Base-by-base conservation (phyloP, 2,888 invertebrate genomes). In the Kryphioiulus occultus region DNA sequence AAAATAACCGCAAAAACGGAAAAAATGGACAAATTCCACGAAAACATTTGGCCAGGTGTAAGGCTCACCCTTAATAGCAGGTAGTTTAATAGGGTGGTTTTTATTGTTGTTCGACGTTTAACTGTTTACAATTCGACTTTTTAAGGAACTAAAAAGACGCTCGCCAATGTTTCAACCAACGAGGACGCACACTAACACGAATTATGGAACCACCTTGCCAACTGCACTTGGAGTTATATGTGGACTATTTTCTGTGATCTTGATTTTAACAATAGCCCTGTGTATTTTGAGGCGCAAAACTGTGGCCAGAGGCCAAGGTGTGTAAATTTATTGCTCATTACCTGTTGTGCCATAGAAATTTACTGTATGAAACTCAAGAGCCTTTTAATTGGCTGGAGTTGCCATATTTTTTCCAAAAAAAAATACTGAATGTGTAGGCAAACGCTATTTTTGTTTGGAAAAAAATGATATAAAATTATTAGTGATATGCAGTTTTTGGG, bases 181-280 rank as follows among this genome's bases (percentile, higher is more conserved):
- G 2, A 59, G 42, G 78, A 87, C 87, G 3, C 68, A 87, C 10
- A 39, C 78, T 15, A 87, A 59, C n/a, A 32, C 35, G n/a, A 59
- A 85, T 47, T 85, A 85, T 68, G 78, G 78, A 22, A n/a, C 78
- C 26, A 39, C 53, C 35, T 68, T 87, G 26, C 87, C 87, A 26
- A 88, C 88, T 86, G 90, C 92, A 53, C 90, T 96, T 78, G 95
- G 96, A 93, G 94, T 96, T 89, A 91, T 95, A 35, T 94, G 94
- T 88, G 94, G 94, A 87, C 91, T 95, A 26, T 93, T 95, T 89
- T 92, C 95, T 59, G 92, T 95, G 10, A 93, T 95, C 26, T 91
- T 95, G 47, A 92, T 95, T 84, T 92, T 95, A 22, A 91, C 95
- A 82, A 92, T 94, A 7, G 93, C 94, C 1, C 91, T 95, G n/a